Conservation (phyloP, 1,140 invertebrate species). For the Mizuhopecten yessoensis region DNA sequence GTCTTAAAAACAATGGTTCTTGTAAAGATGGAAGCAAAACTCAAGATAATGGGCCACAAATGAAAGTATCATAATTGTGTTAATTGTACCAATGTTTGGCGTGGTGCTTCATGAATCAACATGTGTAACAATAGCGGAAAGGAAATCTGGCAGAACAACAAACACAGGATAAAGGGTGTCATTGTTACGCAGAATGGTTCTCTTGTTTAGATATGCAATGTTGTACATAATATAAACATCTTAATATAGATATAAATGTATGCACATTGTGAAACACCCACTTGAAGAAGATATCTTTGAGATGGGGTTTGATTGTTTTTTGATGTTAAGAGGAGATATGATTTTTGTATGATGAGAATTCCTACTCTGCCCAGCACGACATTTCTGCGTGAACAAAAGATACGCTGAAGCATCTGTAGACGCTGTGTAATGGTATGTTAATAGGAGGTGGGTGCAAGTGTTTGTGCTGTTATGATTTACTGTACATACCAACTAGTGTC, state of each 20-base stretch:
- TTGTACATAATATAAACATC: neutral
- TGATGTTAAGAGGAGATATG: neutral
- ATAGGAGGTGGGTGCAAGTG: no score
- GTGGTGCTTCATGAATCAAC: no score
- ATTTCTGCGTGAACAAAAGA: neutral
- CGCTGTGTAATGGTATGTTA: no score
- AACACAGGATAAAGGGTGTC: neutral
- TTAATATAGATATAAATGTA: neutral
- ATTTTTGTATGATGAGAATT: neutral
- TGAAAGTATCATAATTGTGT: neutral
- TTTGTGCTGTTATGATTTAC: no score
- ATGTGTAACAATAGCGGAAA: neutral
- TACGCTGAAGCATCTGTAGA: no score
- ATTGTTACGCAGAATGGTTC: neutral
- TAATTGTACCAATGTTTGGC: no score
- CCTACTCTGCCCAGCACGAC: neutral
- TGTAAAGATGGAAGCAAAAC: conserved; percentile 12
- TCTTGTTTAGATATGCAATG: neutral
- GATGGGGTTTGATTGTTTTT: neutral
- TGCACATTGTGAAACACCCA: neutral
- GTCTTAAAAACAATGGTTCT: neutral
- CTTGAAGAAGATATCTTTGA: neutral
- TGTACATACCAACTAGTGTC: no score
- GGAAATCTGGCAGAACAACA: neutral
- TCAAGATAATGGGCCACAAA: neutral